Conservation (phyloP, 2,797 vertebrate genomes). For the Enteromius treurensis region DNA sequence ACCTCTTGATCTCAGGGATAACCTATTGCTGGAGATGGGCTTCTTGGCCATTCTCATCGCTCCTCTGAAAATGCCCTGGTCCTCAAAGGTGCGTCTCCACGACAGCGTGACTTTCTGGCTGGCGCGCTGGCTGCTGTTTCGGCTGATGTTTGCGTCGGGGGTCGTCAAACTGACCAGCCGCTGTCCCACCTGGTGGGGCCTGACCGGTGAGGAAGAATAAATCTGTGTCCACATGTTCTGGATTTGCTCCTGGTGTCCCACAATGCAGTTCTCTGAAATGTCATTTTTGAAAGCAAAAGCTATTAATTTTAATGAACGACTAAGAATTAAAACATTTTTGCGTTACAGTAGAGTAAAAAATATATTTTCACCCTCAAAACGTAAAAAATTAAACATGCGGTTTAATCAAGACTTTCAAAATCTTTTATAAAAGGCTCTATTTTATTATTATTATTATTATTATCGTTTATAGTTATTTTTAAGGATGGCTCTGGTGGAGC, state of each 20-base stretch:
- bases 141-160: conserved; percentile 94
- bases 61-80: conserved; percentile 76
- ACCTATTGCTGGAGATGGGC: conserved; percentile 87
- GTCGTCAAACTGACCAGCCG: conserved; percentile 94
- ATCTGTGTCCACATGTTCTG: neutral
- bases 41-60: conserved; percentile 90
- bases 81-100: conserved; percentile 68
- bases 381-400: no score
- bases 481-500: no score
- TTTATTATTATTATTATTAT: neutral
- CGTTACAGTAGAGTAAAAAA: neutral
- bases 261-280: neutral
- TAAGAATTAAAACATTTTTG: neutral
- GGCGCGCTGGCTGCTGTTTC: conserved; percentile 92
- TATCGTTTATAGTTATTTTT: no score
- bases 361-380: neutral
- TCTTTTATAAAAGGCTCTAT: neutral
- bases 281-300: neutral
- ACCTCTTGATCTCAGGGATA: conserved; percentile 81
- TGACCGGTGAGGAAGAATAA: conserved; percentile 81
- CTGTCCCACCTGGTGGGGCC: conserved; percentile 96
- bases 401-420: neutral
- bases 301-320: neutral
- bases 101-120: conserved; percentile 89
- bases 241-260: conserved; percentile 4